These are phyloP conservation scores for Drosophila saltans DNA, from an alignment of 1,140 invertebrate genomes.

Conservation along the genomic window DNA sequence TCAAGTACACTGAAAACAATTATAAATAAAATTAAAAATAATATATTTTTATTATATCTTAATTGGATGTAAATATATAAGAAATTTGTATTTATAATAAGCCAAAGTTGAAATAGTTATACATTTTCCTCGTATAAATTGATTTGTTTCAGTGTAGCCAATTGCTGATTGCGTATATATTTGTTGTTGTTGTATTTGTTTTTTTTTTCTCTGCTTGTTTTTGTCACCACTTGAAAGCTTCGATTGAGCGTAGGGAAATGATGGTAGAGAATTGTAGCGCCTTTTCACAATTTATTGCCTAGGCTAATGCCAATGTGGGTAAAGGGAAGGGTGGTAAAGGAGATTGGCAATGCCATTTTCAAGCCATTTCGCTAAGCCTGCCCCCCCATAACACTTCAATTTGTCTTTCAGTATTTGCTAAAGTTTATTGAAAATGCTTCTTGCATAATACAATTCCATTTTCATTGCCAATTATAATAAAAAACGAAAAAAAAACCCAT, in stretches of 20 bases:
- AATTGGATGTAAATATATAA: too few relatives aligned
- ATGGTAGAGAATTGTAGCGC: not conserved
- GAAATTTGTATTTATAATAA: too few relatives aligned
- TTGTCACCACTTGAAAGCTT: conserved; percentile 12
- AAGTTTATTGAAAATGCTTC: not conserved
- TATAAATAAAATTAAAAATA: too few relatives aligned
- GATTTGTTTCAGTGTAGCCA: not conserved
- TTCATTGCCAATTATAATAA: not conserved
- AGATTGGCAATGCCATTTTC: not conserved
- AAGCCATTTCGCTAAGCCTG: not conserved
- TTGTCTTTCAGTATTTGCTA: not conserved
- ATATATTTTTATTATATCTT: too few relatives aligned
- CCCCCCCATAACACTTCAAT: not conserved
- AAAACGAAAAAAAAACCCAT: too few relatives aligned
- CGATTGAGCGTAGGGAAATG: not conserved
- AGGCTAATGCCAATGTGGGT: not conserved
- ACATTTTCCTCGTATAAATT: not conserved
- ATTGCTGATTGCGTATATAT: not conserved
- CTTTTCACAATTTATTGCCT: conserved; percentile 1
- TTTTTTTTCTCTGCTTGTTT: not conserved
- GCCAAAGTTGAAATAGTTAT: too few relatives aligned
- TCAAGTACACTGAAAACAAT: not conserved
- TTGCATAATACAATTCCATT: conserved; percentile 2
- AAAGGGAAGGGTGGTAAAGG: not conserved
- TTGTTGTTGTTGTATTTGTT: not conserved